These are phyloP conservation scores for Tipula lateralis DNA, from an alignment of 2,888 invertebrate genomes.

Conservation along the genomic window DNA sequence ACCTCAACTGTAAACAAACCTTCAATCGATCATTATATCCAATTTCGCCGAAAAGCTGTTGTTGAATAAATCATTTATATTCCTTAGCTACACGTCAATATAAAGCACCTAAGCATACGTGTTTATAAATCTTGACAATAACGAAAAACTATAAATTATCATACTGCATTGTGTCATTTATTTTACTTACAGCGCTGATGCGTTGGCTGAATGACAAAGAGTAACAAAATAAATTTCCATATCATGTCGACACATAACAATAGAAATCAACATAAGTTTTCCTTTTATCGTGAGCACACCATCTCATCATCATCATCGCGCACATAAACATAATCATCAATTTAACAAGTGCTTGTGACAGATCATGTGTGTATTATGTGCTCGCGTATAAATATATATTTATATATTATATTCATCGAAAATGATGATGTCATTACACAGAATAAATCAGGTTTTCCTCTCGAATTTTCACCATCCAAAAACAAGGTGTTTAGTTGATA, in stretches of 20 bases:
- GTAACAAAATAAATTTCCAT: not conserved
- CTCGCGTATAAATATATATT: not conserved
- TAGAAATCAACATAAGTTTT: constrained; percentile 11
- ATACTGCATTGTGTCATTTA: not conserved
- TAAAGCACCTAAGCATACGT: not conserved
- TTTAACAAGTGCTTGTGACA: constrained; percentile 24
- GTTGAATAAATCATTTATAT: not conserved
- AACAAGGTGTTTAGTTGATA: not conserved
- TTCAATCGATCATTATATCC: constrained; percentile 8
- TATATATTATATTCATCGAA: not conserved
- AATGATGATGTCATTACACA: not conserved
- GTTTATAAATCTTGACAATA: not conserved
- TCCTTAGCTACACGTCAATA: not conserved
- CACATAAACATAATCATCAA: not conserved
- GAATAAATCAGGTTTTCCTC: not conserved
- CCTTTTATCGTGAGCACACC: not conserved
- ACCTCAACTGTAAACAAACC: too few species aligned
- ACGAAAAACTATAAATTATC: constrained; percentile 15
- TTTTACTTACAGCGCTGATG: not conserved
- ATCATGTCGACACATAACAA: not conserved
- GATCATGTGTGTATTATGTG: not conserved
- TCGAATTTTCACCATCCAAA: not conserved
- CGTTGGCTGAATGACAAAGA: not conserved
- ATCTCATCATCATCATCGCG: not conserved
- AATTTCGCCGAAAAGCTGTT: not conserved